Base-by-base conservation (phyloP, 2,797 vertebrate genomes). In the Phoxinus dragarum region DNA sequence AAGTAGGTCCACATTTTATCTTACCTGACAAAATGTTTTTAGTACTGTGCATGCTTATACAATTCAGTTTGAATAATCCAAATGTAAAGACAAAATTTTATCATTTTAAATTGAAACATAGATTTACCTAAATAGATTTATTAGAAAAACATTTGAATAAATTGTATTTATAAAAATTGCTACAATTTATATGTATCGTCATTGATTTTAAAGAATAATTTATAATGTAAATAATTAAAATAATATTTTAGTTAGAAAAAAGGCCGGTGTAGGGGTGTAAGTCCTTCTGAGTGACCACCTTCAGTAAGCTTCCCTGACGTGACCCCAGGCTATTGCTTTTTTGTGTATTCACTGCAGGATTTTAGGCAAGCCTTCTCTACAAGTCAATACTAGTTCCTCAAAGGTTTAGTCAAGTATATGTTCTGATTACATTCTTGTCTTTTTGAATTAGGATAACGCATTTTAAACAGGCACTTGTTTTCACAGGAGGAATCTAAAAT, bases 331-430 rank as follows among this genome's bases (percentile, higher is more conserved):
- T 84, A 42, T 59, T 68, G n/a, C 74, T 78, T 77, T 69, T 69
- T 31, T 72, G 49, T 31, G 14, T 36, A 36, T 80, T 74, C 73
- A 69, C 61, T 54, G 72, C 61, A 31, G 36, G 61, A 76, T 77
- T 84, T 77, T 17, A 74, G 56, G 38, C 69, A 34, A 56, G 34
- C 16, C 14, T 38, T 42, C 36, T 59, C 10, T 71, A 8, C 86
- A 87, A 69, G 86, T 80, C 68, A 56, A 27, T 36, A 84, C 86
- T 61, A 76, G 82, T 81, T 78, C 52, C 78, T 64, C 27, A 34
- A 17, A 31, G 17, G 31, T 47, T 84, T 59, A 54, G 44, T 47
- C 40, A 34, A 23, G 38, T 85, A 80, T 49, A 77, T 61, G 82
- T 49, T 67, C 82, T 27, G 44, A 61, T 81, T 40, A 54, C 82